Evolutionary conservation across 2,797 vertebrate genomes (phyloP).

Genomic region (Perodicticus potto): DNA sequence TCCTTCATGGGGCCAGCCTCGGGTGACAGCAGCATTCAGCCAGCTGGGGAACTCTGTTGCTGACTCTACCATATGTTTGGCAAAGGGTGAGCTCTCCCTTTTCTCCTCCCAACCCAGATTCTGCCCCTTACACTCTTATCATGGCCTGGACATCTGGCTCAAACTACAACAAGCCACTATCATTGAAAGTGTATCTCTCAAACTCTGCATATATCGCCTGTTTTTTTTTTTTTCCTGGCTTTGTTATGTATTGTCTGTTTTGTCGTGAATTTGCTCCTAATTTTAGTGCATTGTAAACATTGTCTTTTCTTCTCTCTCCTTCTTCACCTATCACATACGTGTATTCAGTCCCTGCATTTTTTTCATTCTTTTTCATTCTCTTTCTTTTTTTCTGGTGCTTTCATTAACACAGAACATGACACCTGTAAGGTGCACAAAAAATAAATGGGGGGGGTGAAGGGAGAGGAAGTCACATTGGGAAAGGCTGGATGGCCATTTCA

Average conservation of each 20-base stretch:
- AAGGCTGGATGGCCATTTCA: constrained; percentile 85
- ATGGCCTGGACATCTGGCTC: not conserved
- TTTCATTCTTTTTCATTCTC: not conserved
- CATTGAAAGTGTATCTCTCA: not conserved
- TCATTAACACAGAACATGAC: constrained; percentile 87
- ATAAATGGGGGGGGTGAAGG: constrained; percentile 61
- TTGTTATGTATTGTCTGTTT: not conserved
- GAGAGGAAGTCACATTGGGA: constrained; percentile 63
- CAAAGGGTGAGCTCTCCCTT: not conserved
- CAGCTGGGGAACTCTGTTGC: not conserved
- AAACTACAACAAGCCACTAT: not conserved
- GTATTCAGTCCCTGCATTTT: not conserved
- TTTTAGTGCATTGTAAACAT: not conserved
- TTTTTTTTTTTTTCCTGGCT: not conserved
- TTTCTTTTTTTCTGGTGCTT: constrained; percentile 85
- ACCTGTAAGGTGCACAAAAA: constrained; percentile 85
- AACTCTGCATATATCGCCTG: not conserved
- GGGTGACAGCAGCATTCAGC: not conserved
- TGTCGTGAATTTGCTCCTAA: constrained; percentile 16
- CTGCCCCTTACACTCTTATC: not conserved
- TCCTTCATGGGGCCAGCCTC: not conserved
- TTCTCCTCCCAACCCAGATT: not conserved
- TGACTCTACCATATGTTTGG: not conserved
- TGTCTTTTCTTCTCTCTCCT: not conserved
- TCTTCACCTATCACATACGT: not conserved